Evolutionary conservation across 2,113 vertebrate genomes (phyloP), one percentile per base, ranked within the genome.

Genomic region (Laterallus jamaicensis): DNA sequence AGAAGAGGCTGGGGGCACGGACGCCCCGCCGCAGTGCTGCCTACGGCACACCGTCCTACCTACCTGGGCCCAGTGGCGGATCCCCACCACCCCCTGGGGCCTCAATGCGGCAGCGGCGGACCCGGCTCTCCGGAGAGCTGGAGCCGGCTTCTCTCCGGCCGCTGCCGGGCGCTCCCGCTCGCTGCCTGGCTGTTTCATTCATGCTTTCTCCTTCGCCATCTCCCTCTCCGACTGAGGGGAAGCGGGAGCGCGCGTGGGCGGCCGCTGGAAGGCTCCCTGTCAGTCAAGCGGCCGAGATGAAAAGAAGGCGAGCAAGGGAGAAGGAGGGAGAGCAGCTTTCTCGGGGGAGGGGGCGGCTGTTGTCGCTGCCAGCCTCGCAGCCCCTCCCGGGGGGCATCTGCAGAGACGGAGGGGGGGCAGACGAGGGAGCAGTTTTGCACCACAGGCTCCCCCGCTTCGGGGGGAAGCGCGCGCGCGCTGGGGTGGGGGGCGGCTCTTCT

Each of bases 221-320:
- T 91, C 95, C 52, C 74, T 75, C 88, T 80, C 84, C 69, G 73
- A 15, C 90, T 93, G 91, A 96, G 75, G 94, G 96, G 88, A 95
- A 93, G 76, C 82, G 76, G 56, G 94, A 93, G 91, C 77, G 81
- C 11, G 97, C 91, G 97, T 97, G 94, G 97, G 97, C 95, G 96
- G 97, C 94, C 95, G 93, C 95, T 95, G 95, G 96, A 91, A 97
- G 96, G 94, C 95, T 93, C 93, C 69, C 95, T 97, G 97, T 97
- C 97, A 97, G 92, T 98, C 96, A 97, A 93, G 67, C 87, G 90
- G 86, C 85, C 92, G 96, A 94, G 92, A 95, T 92, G 93, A 76
- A 92, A 92, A 96, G 95, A 67, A 77, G 95, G 91, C 81, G 92
- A 96, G 84, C 75, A 73, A 82, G 39, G 62, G 75, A 75, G 85